A percentile compares a stretch with the other conserved stretches of the same genome.
Evolutionary conservation across 2,797 vertebrate species (phyloP).

Genomic region (Chaetodon trifasciatus): DNA sequence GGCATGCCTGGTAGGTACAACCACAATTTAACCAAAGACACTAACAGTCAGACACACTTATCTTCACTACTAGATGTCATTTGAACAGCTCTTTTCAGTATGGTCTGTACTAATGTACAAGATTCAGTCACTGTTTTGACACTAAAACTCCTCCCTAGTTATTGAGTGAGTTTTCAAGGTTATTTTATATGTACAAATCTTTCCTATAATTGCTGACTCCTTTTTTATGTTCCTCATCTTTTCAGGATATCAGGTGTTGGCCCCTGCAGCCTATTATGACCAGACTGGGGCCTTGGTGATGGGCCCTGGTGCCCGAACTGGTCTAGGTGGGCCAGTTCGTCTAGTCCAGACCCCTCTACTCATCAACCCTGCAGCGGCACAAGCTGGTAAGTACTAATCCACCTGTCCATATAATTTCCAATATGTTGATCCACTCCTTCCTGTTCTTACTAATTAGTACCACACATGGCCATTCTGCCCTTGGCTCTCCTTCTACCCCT

Average conservation of each 20-base stretch:
- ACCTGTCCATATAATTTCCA: not conserved
- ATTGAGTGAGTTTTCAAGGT: not conserved
- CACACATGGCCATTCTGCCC: not conserved
- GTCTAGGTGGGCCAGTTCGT: constrained; percentile 94
- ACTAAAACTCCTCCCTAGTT: not conserved
- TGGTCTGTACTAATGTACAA: not conserved
- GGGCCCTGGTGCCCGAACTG: constrained; percentile 93
- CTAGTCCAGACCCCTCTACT: constrained; percentile 96
- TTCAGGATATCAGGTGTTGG: constrained; percentile 96
- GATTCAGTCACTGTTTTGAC: not conserved
- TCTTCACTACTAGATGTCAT: not conserved
- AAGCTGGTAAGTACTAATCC: constrained; percentile 88
- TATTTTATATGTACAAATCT: not conserved
- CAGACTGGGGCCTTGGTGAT: constrained; percentile 96
- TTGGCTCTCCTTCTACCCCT: not conserved
- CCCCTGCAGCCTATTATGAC: constrained; percentile 98
- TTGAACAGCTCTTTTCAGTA: not conserved
- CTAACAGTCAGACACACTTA: not conserved
- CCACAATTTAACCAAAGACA: not conserved
- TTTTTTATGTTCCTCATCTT: not conserved
- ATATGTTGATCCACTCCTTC: not conserved
- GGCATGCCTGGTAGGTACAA: constrained; percentile 92
- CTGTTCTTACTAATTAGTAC: not conserved
- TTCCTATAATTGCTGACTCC: not conserved
- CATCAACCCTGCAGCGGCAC: constrained; percentile 96